These are phyloP conservation scores for Callimorpha dominula DNA, from an alignment of 2,888 invertebrate genomes.

Conservation along the genomic window DNA sequence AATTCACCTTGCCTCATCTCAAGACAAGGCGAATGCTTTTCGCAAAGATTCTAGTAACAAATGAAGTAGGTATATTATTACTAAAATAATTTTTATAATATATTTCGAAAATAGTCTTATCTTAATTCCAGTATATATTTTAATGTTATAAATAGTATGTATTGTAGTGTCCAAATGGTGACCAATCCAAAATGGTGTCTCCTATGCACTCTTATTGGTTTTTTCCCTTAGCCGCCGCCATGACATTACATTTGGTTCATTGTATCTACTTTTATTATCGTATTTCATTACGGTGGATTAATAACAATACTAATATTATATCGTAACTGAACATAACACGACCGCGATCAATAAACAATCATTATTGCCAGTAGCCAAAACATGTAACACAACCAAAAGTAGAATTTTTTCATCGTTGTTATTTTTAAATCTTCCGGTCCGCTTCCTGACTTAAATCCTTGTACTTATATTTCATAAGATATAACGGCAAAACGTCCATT, in stretches of 20 bases:
- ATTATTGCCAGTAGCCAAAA: slow-evolving; percentile 5
- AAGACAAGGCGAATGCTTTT: slow-evolving; percentile 6
- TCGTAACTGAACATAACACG: neutral
- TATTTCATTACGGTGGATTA: neutral
- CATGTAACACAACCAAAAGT: slow-evolving; percentile 4
- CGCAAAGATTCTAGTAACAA: no score
- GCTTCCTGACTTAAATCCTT: neutral
- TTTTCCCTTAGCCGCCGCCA: slow-evolving; percentile 1
- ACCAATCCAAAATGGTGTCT: slow-evolving; percentile 1
- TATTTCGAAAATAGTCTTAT: neutral
- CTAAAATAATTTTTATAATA: neutral
- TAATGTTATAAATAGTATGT: neutral
- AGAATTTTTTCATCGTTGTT: neutral
- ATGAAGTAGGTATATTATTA: neutral
- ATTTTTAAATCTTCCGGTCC: neutral
- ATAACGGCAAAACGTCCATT: neutral
- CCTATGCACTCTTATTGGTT: slow-evolving; percentile 14
- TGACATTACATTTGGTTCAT: neutral
- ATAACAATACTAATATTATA: neutral
- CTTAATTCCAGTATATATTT: neutral
- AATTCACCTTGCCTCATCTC: neutral
- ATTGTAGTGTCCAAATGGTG: neutral
- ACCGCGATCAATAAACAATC: neutral
- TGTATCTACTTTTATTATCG: neutral
- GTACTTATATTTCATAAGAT: neutral